Conservation (phyloP, 2,113 vertebrate genomes). For the Mirounga angustirostris region DNA sequence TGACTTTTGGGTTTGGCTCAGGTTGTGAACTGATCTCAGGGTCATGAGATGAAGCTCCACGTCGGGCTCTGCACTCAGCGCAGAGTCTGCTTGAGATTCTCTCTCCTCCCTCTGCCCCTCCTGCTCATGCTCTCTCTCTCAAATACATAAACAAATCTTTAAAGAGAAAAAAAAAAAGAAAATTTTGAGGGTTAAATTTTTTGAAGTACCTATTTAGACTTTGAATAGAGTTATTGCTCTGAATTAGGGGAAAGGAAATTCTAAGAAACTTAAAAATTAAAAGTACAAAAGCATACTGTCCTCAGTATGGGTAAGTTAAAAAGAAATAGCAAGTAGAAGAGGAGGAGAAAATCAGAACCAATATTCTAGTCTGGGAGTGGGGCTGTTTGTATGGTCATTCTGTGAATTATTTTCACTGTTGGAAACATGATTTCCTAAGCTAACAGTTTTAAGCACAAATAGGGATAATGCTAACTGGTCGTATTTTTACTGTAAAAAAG, state of each 20-base stretch:
- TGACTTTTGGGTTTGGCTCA: not conserved
- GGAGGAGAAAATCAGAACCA: not conserved
- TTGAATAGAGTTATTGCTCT: not conserved
- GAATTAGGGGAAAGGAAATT: not conserved
- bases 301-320: not conserved
- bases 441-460: not conserved
- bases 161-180: not conserved
- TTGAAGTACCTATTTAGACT: not conserved
- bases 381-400: fast-evolving
- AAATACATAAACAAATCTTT: not conserved
- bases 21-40: not conserved
- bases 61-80: not conserved
- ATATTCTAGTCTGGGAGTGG: fast-evolving
- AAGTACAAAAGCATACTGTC: not conserved
- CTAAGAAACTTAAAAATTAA: not conserved
- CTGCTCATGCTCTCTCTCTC: not conserved
- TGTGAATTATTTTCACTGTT: not conserved
- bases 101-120: not conserved
- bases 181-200: not conserved
- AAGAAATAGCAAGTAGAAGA: not conserved
- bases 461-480: not conserved
- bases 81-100: not conserved
- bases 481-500: not conserved
- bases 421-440: not conserved
- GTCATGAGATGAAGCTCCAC: not conserved